Percentiles rank a stretch among this genome's conserved stretches.
phyloP scores from a whole-genome alignment of 2,888 invertebrate species.

The Alcis repandata region DNA sequence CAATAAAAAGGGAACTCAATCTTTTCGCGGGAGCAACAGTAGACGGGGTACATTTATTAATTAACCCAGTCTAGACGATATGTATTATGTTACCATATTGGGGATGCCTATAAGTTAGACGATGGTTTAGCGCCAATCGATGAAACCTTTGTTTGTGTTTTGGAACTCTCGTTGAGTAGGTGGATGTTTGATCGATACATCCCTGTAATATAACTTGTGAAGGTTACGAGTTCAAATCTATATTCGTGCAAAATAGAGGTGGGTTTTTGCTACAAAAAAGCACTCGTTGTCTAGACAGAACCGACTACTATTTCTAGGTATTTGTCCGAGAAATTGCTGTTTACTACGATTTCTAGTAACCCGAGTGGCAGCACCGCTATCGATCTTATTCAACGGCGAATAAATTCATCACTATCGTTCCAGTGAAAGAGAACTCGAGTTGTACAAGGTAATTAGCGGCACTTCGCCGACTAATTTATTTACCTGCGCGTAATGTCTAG shows the following conservation, averaged over 20 bases:
- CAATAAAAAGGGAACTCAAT: constrained; percentile 52
- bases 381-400: constrained; percentile 50
- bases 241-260: constrained; percentile 3
- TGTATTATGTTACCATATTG: constrained; percentile 25
- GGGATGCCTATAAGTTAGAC: constrained; percentile 9
- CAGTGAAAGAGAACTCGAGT: constrained; percentile 66
- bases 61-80: constrained; percentile 65
- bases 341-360: constrained; percentile 17
- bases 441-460: constrained; percentile 71
- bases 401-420: constrained; percentile 60
- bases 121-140: not conserved
- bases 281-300: constrained; percentile 8
- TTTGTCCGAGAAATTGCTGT: constrained; percentile 17
- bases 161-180: constrained; percentile 6
- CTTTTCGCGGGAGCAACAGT: constrained; percentile 56
- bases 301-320: not conserved
- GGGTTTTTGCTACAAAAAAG: constrained; percentile 4
- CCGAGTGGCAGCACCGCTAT: constrained; percentile 16
- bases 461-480: constrained; percentile 76
- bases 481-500: constrained; percentile 75
- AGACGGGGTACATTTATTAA: constrained; percentile 62
- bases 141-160: constrained; percentile 11
- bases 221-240: constrained; percentile 11
- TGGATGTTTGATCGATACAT: constrained; percentile 14
- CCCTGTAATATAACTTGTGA: not conserved